A percentile compares a stretch with the other conserved stretches of the same genome.
These are phyloP conservation scores for Zaprionus tsacasi DNA, from an alignment of 1,140 invertebrate species.

Conservation along the genomic window DNA sequence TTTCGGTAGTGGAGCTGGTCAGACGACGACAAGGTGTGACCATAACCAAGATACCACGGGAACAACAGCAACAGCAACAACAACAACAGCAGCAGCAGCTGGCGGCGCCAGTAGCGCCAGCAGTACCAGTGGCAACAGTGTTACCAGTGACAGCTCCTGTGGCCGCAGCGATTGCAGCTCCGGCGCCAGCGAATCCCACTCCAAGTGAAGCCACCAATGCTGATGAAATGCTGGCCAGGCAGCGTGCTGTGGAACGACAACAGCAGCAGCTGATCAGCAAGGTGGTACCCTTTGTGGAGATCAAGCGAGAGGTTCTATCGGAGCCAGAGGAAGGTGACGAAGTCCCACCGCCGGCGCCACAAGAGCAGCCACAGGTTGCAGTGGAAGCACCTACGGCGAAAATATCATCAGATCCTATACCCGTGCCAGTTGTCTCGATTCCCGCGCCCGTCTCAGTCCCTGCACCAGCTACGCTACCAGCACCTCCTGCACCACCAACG, in stretches of 20 bases:
- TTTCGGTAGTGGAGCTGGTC: conserved; percentile 72
- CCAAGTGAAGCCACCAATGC: conserved; percentile 5
- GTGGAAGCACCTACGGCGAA: not conserved
- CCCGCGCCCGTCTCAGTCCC: not conserved
- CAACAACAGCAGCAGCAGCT: conserved; percentile 41
- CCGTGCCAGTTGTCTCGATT: not conserved
- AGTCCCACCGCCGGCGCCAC: not conserved
- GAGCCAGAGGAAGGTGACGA: conserved; percentile 74
- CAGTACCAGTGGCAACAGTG: not conserved
- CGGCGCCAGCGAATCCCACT: not conserved
- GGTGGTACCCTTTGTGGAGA: conserved; percentile 74
- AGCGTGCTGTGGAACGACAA: conserved; percentile 56
- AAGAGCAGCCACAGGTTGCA: not conserved
- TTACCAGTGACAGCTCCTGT: not conserved
- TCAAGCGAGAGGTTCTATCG: conserved; percentile 78
- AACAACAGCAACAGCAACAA: conserved; percentile 48
- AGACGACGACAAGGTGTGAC: conserved; percentile 72
- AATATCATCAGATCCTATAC: not conserved
- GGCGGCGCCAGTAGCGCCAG: not conserved
- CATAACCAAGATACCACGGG: conserved; percentile 73
- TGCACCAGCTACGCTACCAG: not conserved
- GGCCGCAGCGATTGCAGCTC: not conserved
- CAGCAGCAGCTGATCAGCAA: conserved; percentile 71
- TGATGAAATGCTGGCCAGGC: conserved; percentile 31
- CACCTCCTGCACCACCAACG: conserved; percentile 1